Evolutionary conservation across 1,140 invertebrate genomes (phyloP).

Genomic region (Brachionus plicatilis): DNA sequence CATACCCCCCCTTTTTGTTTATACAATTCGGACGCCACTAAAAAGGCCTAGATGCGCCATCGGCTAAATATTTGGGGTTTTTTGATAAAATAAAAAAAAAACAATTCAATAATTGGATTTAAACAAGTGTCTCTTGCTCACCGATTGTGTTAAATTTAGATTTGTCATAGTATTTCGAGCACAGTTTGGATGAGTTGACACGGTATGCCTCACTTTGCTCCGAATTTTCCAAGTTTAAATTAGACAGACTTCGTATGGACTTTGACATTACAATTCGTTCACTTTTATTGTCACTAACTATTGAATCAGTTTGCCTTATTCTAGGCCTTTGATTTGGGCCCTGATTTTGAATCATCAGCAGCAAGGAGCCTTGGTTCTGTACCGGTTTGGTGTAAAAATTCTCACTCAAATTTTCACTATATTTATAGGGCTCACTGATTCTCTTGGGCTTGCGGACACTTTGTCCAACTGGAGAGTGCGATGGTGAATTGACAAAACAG

Average conservation of each 20-base stretch:
- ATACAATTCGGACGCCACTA: neutral
- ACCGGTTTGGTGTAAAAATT: slow-evolving; percentile 22
- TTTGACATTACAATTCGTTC: neutral
- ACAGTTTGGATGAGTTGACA: neutral
- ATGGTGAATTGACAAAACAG: slow-evolving; percentile 8
- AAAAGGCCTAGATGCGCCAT: neutral
- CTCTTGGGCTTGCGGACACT: neutral
- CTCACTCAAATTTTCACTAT: neutral
- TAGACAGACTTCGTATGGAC: slow-evolving; percentile 10
- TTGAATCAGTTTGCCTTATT: slow-evolving; percentile 9
- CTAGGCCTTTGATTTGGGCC: neutral
- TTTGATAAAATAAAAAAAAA: slow-evolving; percentile 11
- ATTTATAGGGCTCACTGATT: slow-evolving; percentile 23
- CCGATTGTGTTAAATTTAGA: slow-evolving; percentile 38
- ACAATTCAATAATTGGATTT: neutral
- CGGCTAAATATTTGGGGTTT: neutral
- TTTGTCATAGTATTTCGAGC: slow-evolving; percentile 20
- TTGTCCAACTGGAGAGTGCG: neutral
- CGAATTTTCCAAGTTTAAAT: slow-evolving; percentile 22
- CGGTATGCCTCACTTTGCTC: neutral
- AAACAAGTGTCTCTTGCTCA: slow-evolving; percentile 41
- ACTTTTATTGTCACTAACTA: neutral
- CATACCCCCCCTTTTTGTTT: neutral
- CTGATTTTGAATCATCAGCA: slow-evolving; percentile 19
- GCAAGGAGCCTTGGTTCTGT: slow-evolving; percentile 6